Base-by-base conservation (phyloP, 2,113 vertebrate species). In the Oncorhynchus mykiss region DNA sequence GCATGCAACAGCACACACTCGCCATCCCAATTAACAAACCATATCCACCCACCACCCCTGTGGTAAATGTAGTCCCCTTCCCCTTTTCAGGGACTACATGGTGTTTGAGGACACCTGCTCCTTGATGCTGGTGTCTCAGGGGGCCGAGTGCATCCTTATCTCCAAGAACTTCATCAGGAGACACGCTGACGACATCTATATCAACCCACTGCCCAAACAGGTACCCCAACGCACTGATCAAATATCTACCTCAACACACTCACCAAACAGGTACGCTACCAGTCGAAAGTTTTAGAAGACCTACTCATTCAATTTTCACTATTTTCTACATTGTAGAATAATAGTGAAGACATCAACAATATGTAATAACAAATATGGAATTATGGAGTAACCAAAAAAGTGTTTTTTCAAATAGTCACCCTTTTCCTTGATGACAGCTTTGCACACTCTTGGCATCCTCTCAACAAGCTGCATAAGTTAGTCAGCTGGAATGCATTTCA, bases 111-210 rank as follows among this genome's bases (percentile, higher is more conserved):
- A 80, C 39, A 82, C 71, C 25, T 1, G 74, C 18, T 72, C 16
- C 4, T 60, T 76, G 71, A 80, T 74, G 1, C 11, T 74, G 4
- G 49, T 84, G 83, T 86, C 74, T 49, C 73, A 79, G 13, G 39
- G 69, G 78, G 71, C 79, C 0, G 18, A 87, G 64, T 68, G 45
- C 3, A 39, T 72, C 6, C 27, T 84, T 22, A 82, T 84, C 76
- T 85, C 72, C 57, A 78, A 84, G 1, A 25, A 86, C 18, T 76
- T 81, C 48, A 84, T 82, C 0, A 72, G 74, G 75, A 81, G 72
- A 27, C 34, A 72, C 0, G 0, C 69, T 48, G 60, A 54, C 48
- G 68, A 81, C 68, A 20, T 68, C 1, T 76, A 67, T 31, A 70
- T 39, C 45, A 78, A 70, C 20, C 24, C 69, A 49, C 18, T 12